A percentile compares a stretch with the other conserved stretches of the same genome.
Conservation (phyloP, 1,140 invertebrate species). For the Formica exsecta region DNA sequence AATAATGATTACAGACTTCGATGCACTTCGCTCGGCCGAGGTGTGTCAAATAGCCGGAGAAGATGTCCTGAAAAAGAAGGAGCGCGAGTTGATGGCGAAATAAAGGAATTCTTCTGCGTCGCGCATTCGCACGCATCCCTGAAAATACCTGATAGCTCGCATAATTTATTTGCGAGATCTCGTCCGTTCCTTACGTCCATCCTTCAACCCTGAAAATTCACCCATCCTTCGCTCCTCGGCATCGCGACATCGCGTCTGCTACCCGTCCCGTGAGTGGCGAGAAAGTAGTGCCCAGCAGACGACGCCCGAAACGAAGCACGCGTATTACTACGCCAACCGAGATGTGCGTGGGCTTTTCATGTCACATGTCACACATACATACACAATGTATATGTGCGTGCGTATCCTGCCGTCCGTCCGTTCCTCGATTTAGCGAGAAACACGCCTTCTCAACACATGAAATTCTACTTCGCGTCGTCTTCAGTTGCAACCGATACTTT, state of each 20-base stretch:
- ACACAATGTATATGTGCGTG: background rate
- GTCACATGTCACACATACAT: too few relatives aligned
- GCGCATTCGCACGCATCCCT: background rate
- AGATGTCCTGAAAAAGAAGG: background rate
- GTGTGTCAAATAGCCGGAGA: background rate
- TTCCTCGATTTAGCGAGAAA: slow-evolving; percentile 44
- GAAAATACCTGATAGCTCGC: background rate
- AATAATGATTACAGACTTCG: background rate
- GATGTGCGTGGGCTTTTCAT: slow-evolving; percentile 48
- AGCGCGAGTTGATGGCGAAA: background rate
- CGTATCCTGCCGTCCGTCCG: slow-evolving; percentile 43
- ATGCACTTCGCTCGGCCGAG: background rate
- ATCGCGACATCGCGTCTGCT: background rate
- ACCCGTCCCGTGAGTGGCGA: slow-evolving; percentile 20
- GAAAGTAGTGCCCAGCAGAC: slow-evolving; percentile 73
- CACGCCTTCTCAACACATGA: slow-evolving; percentile 47
- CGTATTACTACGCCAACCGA: slow-evolving; percentile 67
- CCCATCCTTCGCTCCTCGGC: slow-evolving; percentile 10
- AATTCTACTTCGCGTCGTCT: background rate
- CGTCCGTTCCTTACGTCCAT: background rate
- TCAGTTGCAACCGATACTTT: background rate
- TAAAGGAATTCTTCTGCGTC: background rate
- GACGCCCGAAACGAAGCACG: slow-evolving; percentile 63
- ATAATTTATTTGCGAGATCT: slow-evolving; percentile 5
- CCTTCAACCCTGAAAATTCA: slow-evolving; percentile 49